Conservation (phyloP, 2,797 vertebrate species). For the Iguana delicatissima region DNA sequence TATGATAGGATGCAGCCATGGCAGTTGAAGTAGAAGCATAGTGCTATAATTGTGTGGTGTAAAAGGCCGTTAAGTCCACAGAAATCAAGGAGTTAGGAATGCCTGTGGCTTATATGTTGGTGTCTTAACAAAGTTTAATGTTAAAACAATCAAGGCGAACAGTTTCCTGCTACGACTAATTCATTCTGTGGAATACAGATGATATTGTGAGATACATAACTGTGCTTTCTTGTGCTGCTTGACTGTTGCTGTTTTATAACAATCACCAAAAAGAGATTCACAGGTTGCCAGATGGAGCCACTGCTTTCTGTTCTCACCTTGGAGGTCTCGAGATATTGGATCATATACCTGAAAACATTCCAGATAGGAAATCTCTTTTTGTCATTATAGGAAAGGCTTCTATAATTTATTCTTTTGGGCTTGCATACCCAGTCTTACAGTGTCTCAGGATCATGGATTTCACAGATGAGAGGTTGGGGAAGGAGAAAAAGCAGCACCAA, state of each 20-base stretch:
- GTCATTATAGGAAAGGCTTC: constrained; percentile 21
- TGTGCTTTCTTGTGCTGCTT: background rate
- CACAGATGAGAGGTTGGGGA: constrained; percentile 3
- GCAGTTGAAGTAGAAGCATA: no score
- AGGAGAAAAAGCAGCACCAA: background rate
- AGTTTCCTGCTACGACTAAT: background rate
- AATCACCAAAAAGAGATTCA: background rate
- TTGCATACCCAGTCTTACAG: background rate
- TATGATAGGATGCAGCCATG: no score
- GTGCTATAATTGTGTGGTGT: background rate
- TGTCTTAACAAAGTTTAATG: background rate
- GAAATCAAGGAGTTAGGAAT: background rate
- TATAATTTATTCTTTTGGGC: constrained; percentile 49
- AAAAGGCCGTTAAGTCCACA: background rate
- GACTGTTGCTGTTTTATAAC: background rate
- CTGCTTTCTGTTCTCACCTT: accelerated
- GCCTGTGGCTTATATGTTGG: background rate
- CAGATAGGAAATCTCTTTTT: constrained; percentile 23
- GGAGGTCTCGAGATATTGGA: background rate
- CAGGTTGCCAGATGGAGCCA: background rate
- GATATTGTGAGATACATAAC: background rate
- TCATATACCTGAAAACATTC: constrained; percentile 2
- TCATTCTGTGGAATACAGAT: background rate
- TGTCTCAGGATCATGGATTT: background rate
- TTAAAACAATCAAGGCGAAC: background rate